These are phyloP conservation scores for Cydia splendana DNA, from an alignment of 1,140 invertebrate species.

Conservation along the genomic window DNA sequence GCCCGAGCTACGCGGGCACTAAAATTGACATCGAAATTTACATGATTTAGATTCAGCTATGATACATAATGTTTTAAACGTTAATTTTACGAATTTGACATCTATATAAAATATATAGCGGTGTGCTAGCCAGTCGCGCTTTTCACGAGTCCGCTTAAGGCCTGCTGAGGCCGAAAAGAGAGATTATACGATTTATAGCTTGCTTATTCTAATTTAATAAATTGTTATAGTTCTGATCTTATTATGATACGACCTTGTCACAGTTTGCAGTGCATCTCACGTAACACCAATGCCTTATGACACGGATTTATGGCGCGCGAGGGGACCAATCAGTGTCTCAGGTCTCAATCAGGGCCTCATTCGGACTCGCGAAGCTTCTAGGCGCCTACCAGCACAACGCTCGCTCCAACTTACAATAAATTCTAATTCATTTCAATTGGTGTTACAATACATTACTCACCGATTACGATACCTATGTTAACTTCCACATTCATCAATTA, in stretches of 20 bases:
- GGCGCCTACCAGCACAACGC: slow-evolving; percentile 13
- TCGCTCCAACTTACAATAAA: slow-evolving; percentile 39
- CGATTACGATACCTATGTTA: slow-evolving; percentile 44
- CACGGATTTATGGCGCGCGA: neutral
- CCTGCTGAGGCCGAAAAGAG: neutral
- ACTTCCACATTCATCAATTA: slow-evolving; percentile 45
- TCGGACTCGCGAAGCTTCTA: slow-evolving; percentile 9
- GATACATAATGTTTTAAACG: slow-evolving; percentile 59
- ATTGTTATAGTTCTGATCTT: too few species aligned
- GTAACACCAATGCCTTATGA: neutral
- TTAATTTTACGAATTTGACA: slow-evolving; percentile 64
- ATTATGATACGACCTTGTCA: too few species aligned
- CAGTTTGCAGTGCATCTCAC: too few species aligned
- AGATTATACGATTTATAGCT: neutral
- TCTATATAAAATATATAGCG: slow-evolving; percentile 66
- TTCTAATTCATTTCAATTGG: slow-evolving; percentile 49
- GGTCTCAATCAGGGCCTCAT: neutral
- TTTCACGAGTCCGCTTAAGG: neutral
- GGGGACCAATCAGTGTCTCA: too few species aligned
- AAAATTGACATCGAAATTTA: slow-evolving; percentile 78
- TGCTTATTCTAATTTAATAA: too few species aligned
- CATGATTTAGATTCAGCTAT: slow-evolving; percentile 70
- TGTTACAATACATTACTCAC: slow-evolving; percentile 59
- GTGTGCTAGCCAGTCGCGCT: slow-evolving; percentile 46
- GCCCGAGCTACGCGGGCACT: slow-evolving; percentile 61